phyloP scores from a whole-genome alignment of 1,140 invertebrate genomes.

The Steinernema feltiae region DNA sequence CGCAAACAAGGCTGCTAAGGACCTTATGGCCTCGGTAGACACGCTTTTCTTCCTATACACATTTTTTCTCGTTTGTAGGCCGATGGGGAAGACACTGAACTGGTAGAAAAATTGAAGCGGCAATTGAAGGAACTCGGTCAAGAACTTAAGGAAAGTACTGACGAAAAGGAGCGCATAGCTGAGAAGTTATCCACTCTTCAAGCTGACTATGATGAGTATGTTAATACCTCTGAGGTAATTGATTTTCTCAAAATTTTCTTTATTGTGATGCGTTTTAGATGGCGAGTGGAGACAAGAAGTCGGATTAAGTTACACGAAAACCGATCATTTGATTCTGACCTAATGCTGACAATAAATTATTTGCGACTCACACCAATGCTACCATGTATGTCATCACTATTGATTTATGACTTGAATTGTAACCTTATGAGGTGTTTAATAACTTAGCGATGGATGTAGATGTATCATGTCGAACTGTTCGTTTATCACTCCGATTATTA shows the following conservation, averaged over 20 bases:
- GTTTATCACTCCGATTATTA: too few relatives aligned
- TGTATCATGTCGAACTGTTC: too few relatives aligned
- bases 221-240: background rate
- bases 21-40: slow-evolving; percentile 48
- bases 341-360: too few relatives aligned
- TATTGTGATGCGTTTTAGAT: background rate
- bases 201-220: background rate
- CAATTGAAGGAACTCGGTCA: slow-evolving; percentile 8
- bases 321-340: too few relatives aligned
- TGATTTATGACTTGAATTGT: too few relatives aligned
- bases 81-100: background rate
- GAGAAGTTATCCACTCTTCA: background rate
- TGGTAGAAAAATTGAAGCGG: background rate
- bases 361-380: too few relatives aligned
- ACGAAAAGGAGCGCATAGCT: background rate
- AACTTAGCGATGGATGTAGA: too few relatives aligned
- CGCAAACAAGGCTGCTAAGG: slow-evolving; percentile 51
- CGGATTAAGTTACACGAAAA: too few relatives aligned
- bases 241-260: background rate
- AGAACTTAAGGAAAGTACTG: slow-evolving; percentile 13
- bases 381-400: too few relatives aligned
- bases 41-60: background rate
- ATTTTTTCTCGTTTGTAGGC: background rate
- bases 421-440: too few relatives aligned
- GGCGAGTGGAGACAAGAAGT: background rate